A percentile compares a stretch with the other conserved stretches of the same genome.
phyloP scores from a whole-genome alignment of 64 coral and sea anemone genomes.

The Dendronephthya gigantea region DNA sequence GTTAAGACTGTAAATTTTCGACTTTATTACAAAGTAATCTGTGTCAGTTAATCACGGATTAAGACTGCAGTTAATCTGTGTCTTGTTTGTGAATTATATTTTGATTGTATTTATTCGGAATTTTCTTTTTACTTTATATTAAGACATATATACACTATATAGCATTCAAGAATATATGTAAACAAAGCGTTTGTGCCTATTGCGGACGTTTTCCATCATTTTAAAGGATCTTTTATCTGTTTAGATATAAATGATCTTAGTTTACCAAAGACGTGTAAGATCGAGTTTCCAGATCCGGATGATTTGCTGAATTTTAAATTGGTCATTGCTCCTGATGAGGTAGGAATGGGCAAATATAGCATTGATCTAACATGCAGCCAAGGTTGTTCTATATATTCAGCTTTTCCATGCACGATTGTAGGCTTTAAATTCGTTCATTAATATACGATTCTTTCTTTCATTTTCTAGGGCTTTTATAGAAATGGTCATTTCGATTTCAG shows the following conservation, averaged over 20 bases:
- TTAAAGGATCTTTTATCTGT: not conserved
- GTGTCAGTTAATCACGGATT: no score
- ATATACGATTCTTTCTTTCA: not conserved
- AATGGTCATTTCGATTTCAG: conserved; percentile 93
- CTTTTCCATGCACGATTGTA: not conserved
- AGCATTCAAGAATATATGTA: no score
- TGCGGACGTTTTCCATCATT: not conserved
- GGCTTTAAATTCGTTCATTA: not conserved
- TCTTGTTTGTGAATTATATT: no score
- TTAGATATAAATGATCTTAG: conserved; percentile 85
- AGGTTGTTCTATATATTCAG: not conserved
- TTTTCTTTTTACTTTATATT: no score
- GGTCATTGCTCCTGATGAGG: conserved; percentile 97
- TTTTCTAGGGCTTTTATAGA: conserved; percentile 90
- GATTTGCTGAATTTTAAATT: conserved; percentile 96
- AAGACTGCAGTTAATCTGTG: no score
- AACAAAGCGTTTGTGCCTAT: no score
- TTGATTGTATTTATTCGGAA: no score
- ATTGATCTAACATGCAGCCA: no score
- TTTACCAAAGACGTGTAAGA: conserved; percentile 91
- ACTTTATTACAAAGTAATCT: no score
- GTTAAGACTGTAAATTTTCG: no score
- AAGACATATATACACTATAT: no score
- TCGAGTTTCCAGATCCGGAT: conserved; percentile 91
- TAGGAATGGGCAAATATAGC: no score